Percentiles rank a stretch among this genome's conserved stretches.
These are phyloP conservation scores for Coreius guichenoti DNA, from an alignment of 2,797 vertebrate species.

Conservation along the genomic window DNA sequence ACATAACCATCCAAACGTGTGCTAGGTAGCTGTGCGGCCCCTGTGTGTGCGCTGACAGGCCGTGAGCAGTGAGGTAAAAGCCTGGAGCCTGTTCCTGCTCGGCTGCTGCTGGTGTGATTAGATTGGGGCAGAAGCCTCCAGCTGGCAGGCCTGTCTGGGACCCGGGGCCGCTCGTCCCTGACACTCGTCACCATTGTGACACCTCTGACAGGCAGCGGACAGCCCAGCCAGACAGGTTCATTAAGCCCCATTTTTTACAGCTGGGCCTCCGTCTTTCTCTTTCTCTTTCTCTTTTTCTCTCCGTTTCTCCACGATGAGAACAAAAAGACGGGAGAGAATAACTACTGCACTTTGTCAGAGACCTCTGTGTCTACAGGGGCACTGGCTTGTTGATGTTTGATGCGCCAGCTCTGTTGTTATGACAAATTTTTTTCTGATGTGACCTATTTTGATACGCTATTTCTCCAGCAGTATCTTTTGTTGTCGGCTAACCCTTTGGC, in stretches of 20 bases:
- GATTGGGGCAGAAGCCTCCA: conserved; percentile 99
- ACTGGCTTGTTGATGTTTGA: conserved; percentile 85
- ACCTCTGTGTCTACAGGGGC: conserved; percentile 80
- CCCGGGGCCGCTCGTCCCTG: conserved; percentile 95
- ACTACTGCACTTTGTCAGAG: conserved; percentile 86
- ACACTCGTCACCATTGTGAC: conserved; percentile 98
- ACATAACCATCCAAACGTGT: neutral
- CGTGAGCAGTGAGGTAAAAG: conserved; percentile 68
- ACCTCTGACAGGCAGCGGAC: conserved; percentile 99
- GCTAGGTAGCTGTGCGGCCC: neutral
- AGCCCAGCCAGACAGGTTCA: conserved; percentile 99
- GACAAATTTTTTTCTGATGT: conserved; percentile 92
- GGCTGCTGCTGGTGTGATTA: conserved; percentile 89
- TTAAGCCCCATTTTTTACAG: conserved; percentile 99
- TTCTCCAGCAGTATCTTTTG: conserved; percentile 75
- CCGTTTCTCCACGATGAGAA: conserved; percentile 35
- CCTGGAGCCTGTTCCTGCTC: conserved; percentile 31
- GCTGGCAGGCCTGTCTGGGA: conserved; percentile 99
- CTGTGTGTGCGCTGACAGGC: conserved; percentile 71
- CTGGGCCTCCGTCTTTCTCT: conserved; percentile 83
- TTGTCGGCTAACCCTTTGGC: conserved; percentile 85
- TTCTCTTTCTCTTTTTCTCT: conserved; percentile 54
- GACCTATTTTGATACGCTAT: conserved; percentile 85
- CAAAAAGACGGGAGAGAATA: conserved; percentile 69
- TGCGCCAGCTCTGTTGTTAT: conserved; percentile 91